These are phyloP conservation scores for Bombus impatiens DNA, from an alignment of 1,140 invertebrate species.

Conservation along the genomic window DNA sequence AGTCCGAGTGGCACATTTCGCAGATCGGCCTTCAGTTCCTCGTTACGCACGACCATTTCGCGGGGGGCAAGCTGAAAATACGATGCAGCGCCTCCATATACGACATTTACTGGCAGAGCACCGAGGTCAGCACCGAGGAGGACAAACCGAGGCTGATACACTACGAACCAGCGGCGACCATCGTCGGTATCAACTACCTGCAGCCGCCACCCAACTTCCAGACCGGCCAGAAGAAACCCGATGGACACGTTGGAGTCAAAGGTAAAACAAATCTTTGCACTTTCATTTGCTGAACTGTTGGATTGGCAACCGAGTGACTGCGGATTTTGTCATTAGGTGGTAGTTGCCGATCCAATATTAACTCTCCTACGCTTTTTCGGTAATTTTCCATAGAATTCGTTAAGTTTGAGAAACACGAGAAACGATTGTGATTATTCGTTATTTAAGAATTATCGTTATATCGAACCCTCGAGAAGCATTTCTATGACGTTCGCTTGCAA, in stretches of 20 bases:
- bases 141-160: slow-evolving; percentile 77
- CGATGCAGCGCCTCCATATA: slow-evolving; percentile 85
- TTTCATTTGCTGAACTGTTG: neutral
- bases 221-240: slow-evolving; percentile 79
- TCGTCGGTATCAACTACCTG: slow-evolving; percentile 79
- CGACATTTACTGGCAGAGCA: slow-evolving; percentile 85
- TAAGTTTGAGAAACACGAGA: too few species aligned
- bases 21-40: slow-evolving; percentile 83
- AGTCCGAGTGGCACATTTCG: slow-evolving; percentile 74
- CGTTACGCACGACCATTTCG: slow-evolving; percentile 83
- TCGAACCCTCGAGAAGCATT: too few species aligned
- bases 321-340: too few species aligned
- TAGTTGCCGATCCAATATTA: too few species aligned
- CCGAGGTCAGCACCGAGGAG: slow-evolving; percentile 84
- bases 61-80: slow-evolving; percentile 84
- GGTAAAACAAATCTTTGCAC: slow-evolving; percentile 62
- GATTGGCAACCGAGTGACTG: too few species aligned
- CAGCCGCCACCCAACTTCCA: slow-evolving; percentile 81
- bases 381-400: too few species aligned
- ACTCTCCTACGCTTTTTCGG: too few species aligned
- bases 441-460: too few species aligned
- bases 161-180: slow-evolving; percentile 74
- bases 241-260: slow-evolving; percentile 80
- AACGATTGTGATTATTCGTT: too few species aligned
- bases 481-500: too few species aligned